Conservation (phyloP, 1,140 invertebrate species). For the Agrilus planipennis region DNA sequence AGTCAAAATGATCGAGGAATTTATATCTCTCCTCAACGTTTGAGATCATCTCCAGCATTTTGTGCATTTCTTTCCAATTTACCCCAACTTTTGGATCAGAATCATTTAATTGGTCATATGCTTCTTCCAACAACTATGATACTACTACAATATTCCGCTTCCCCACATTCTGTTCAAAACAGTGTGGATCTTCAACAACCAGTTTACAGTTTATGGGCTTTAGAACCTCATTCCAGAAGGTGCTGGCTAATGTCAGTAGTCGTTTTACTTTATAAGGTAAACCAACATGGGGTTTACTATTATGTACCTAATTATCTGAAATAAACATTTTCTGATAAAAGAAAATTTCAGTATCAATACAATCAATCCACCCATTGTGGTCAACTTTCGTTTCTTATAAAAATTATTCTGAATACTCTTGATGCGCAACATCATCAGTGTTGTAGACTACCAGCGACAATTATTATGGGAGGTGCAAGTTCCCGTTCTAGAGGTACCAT, state of each 20-base stretch:
- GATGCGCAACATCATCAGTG: conserved; percentile 84
- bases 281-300: too few species aligned
- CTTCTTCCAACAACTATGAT: conserved; percentile 77
- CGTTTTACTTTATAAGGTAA: conserved; percentile 97
- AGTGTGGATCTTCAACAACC: conserved; percentile 43
- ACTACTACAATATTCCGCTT: conserved; percentile 79
- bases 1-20: conserved; percentile 83
- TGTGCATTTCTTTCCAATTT: conserved; percentile 90
- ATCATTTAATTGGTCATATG: conserved; percentile 79
- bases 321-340: conserved; percentile 10
- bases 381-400: conserved; percentile 70
- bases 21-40: conserved; percentile 74
- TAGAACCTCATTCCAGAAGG: conserved; percentile 72
- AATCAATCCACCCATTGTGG: conserved; percentile 65
- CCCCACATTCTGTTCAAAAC: conserved; percentile 47
- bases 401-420: conserved; percentile 88
- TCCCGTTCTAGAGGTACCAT: conserved; percentile 56
- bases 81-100: conserved; percentile 87
- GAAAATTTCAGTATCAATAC: conserved; percentile 86
- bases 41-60: conserved; percentile 84
- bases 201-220: conserved; percentile 74
- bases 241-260: conserved; percentile 89
- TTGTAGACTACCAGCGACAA: conserved; percentile 62
- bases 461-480: conserved; percentile 54
- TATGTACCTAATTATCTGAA: not conserved